phyloP scores from a whole-genome alignment of 2,797 vertebrate genomes.

The Semotilus atromaculatus region DNA sequence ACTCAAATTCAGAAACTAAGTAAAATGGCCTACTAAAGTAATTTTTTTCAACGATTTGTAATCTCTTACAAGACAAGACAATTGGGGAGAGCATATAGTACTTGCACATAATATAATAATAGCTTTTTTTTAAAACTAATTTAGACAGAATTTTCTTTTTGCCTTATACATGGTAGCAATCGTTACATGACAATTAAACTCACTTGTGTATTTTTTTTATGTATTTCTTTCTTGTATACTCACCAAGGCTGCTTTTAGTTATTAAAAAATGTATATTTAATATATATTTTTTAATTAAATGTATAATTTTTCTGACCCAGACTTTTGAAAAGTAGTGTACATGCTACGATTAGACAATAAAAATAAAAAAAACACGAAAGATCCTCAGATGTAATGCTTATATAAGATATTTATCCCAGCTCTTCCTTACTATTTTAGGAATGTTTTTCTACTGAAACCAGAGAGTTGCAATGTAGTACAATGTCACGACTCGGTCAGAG shows the following conservation, averaged over 20 bases:
- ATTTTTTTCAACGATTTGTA: background rate
- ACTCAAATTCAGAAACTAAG: conserved; percentile 2
- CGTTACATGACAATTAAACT: background rate
- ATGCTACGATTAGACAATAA: background rate
- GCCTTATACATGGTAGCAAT: background rate
- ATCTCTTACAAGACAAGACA: background rate
- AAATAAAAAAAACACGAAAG: background rate
- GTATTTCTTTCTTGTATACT: background rate
- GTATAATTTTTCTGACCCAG: background rate
- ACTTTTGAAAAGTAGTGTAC: background rate
- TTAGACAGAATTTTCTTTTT: background rate
- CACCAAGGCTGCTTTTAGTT: background rate
- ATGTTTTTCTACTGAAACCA: conserved; percentile 29
- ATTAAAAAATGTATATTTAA: background rate
- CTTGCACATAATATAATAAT: too few relatives aligned
- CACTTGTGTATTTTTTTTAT: too few relatives aligned
- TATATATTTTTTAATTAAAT: background rate
- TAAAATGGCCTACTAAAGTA: conserved; percentile 3
- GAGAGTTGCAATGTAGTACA: conserved; percentile 20
- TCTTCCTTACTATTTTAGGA: background rate
- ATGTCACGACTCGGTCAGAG: conserved; percentile 30
- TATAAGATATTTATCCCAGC: background rate
- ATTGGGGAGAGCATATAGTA: background rate
- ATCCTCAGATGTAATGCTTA: background rate
- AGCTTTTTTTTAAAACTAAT: background rate